Evolutionary conservation across 2,888 invertebrate genomes (phyloP).

Genomic region (Agrilus mali): DNA sequence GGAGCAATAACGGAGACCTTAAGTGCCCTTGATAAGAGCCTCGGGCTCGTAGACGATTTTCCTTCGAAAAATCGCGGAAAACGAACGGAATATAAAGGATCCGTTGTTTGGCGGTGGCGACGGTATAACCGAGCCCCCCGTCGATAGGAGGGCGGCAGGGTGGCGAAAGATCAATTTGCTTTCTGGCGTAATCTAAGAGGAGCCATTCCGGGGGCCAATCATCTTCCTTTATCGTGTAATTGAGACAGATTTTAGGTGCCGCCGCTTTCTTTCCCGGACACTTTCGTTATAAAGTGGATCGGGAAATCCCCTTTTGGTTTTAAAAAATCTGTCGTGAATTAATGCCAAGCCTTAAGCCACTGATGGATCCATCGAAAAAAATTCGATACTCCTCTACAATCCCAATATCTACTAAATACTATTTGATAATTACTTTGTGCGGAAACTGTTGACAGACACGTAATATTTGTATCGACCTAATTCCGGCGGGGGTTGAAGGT

Average conservation of each 20-base stretch:
- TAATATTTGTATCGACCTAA: too few species aligned
- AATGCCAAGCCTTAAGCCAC: too few species aligned
- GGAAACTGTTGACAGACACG: too few species aligned
- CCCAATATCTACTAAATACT: too few species aligned
- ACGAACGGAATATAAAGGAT: slow-evolving; percentile 25
- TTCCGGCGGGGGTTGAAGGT: too few species aligned
- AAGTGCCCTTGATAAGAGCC: slow-evolving; percentile 35
- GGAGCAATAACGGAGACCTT: slow-evolving; percentile 36
- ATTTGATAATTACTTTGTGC: too few species aligned
- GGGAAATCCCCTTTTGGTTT: too few species aligned
- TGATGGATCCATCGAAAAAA: too few species aligned
- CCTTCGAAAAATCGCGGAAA: slow-evolving; percentile 28
- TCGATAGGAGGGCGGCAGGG: not conserved
- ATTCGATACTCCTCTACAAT: too few species aligned
- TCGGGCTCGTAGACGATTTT: slow-evolving; percentile 23
- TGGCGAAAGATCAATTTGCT: slow-evolving; percentile 10
- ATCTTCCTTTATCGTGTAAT: slow-evolving; percentile 15
- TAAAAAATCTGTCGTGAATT: too few species aligned
- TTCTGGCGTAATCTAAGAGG: slow-evolving; percentile 10
- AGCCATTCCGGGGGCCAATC: slow-evolving; percentile 13
- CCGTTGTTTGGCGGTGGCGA: slow-evolving; percentile 14
- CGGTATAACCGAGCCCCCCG: slow-evolving; percentile 16
- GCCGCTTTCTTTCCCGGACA: slow-evolving; percentile 2
- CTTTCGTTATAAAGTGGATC: too few species aligned
- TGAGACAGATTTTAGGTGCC: slow-evolving; percentile 15